A percentile compares a stretch with the other conserved stretches of the same genome.
These are phyloP conservation scores for Perca schrenkii DNA, from an alignment of 2,113 vertebrate species.

Conservation along the genomic window DNA sequence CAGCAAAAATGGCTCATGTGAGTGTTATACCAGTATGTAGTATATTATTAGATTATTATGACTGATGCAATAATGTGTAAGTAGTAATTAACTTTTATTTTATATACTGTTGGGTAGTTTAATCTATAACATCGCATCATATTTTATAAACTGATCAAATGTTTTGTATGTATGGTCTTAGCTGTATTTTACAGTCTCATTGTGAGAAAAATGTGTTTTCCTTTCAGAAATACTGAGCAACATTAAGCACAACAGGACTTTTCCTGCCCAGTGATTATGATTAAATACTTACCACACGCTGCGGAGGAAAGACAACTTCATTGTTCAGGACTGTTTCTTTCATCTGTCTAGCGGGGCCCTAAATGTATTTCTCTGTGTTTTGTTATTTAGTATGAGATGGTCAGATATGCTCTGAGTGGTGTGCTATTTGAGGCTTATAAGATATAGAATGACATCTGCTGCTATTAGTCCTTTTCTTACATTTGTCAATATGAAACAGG, in stretches of 20 bases:
- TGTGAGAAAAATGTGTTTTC: not conserved
- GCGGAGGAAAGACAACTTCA: not conserved
- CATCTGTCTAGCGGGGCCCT: constrained; percentile 15
- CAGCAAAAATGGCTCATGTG: not conserved
- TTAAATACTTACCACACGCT: not conserved
- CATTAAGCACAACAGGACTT: not conserved
- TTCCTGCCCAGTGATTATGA: not conserved
- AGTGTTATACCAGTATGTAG: not conserved
- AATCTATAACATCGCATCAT: not conserved
- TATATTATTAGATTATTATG: not conserved
- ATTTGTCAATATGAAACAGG: constrained; percentile 21
- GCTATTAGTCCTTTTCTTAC: not conserved
- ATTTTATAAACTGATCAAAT: no score
- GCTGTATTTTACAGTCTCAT: not conserved
- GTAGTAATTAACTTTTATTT: not conserved
- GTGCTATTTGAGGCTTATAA: constrained; percentile 7
- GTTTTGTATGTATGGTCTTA: no score
- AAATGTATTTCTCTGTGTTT: constrained; percentile 26
- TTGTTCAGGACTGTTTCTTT: not conserved
- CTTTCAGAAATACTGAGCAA: constrained; percentile 3
- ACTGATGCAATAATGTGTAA: not conserved
- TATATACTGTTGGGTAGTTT: not conserved
- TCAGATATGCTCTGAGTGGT: constrained; percentile 6
- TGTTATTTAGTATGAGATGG: constrained; percentile 31
- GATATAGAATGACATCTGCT: not conserved